Evolutionary conservation across 2,888 invertebrate species (phyloP), one percentile per base, ranked within the genome.

Genomic region (Labia minor): DNA sequence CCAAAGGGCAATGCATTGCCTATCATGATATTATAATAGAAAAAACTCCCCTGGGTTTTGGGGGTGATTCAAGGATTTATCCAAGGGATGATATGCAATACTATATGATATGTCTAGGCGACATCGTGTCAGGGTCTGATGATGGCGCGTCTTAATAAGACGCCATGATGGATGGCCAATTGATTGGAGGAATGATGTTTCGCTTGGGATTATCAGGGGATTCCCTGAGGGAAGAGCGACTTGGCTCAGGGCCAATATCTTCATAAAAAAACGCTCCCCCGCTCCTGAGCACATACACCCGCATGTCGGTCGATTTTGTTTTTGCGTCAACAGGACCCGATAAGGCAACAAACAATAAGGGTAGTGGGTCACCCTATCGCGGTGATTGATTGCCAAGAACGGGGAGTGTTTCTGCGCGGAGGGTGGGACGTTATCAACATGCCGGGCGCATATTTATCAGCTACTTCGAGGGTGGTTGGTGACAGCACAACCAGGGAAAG

Each of bases 81-180:
- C n/a, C 16, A 14, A 16, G 49, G 49, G 49, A 8, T 49, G n/a
- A 49, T 49, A 49, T 49, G 49, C 49, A 49, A 49, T 26, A 26
- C 4, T 26, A 26, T 26, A 26, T 49, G 49, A 49, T 49, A 2
- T 49, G 49, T 49, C 49, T 49, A 49, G 49, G 49, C 49, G 49
- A 49, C 49, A 49, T 49, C 49, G 49, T 49, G 49, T 49, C 49
- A 49, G 49, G 14, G 26, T 26, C 26, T 26, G 26, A 26, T 26
- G 26, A 26, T 26, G 26, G 26, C 26, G 49, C 49, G 49, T 49
- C 49, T 49, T 49, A 49, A 49, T 49, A 49, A 49, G 49, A 49
- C 49, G 49, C 49, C 49, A 49, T 49, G 49, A 49, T 49, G 49
- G 49, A 49, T 49, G 49, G 49, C 49, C 49, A 49, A 49, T 49